A percentile compares a stretch with the other conserved stretches of the same genome.
These are phyloP conservation scores for Panzeria rudis DNA, from an alignment of 2,888 invertebrate genomes.

Conservation along the genomic window DNA sequence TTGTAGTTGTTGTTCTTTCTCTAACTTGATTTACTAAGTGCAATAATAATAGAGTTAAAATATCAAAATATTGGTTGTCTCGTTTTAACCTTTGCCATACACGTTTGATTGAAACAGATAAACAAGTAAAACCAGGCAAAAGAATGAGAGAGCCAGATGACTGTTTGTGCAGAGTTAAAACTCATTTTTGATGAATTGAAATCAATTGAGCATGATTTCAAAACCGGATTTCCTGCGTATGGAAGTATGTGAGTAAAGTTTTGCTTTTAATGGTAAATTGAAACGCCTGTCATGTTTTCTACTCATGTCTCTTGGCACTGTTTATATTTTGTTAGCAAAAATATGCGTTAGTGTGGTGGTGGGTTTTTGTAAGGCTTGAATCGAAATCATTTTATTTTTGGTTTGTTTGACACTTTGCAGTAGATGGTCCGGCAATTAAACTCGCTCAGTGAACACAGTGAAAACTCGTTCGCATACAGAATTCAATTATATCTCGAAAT, in stretches of 20 bases:
- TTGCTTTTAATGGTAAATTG: conserved; percentile 61
- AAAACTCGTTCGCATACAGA: conserved; percentile 46
- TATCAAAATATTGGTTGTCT: conserved; percentile 45
- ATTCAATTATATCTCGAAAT: conserved; percentile 79
- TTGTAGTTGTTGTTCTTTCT: conserved; percentile 18
- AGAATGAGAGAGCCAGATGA: conserved; percentile 17
- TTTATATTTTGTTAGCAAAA: conserved; percentile 2
- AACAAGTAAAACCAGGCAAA: neutral
- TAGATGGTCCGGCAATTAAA: conserved; percentile 41
- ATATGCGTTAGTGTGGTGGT: conserved; percentile 23
- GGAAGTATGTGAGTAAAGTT: conserved; percentile 52
- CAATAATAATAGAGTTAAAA: conserved; percentile 55
- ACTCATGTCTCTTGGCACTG: conserved; percentile 25
- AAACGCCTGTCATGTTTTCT: conserved; percentile 61
- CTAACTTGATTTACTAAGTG: conserved; percentile 60
- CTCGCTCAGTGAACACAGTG: conserved; percentile 46
- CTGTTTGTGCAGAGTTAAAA: conserved; percentile 23
- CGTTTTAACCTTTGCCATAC: conserved; percentile 41
- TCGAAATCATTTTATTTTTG: conserved; percentile 39
- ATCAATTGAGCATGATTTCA: conserved; percentile 63
- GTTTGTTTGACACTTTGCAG: conserved; percentile 52
- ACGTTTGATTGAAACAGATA: neutral
- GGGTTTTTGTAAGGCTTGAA: conserved; percentile 47
- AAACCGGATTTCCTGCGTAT: conserved; percentile 62
- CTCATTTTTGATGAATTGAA: conserved; percentile 55